These are phyloP conservation scores for Silurus lanzhouensis DNA, from an alignment of 2,797 vertebrate species.

Conservation along the genomic window DNA sequence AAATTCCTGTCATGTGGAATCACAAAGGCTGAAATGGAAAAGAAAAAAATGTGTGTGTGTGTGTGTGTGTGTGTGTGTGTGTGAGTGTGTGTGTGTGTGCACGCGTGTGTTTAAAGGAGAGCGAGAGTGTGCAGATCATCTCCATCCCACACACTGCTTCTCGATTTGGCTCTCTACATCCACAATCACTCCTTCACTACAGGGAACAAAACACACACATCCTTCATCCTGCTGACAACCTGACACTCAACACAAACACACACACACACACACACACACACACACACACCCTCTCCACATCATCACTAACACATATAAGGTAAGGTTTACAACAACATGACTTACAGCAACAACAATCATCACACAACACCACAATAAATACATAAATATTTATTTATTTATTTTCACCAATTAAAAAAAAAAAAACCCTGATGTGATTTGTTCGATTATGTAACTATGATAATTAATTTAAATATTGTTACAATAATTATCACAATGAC, in stretches of 20 bases:
- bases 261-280: background rate
- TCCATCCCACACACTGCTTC: slow-evolving; percentile 9
- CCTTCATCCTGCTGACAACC: background rate
- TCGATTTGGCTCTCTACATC: background rate
- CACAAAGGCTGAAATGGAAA: background rate
- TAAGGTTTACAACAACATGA: background rate
- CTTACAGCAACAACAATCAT: background rate
- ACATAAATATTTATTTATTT: background rate
- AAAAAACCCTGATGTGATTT: too few species aligned
- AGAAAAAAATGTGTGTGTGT: too few species aligned
- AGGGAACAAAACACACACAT: background rate
- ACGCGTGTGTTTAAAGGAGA: background rate
- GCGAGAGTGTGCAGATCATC: background rate
- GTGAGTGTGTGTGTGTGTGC: background rate
- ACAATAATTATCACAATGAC: too few species aligned
- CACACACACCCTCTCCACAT: background rate
- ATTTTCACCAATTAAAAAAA: background rate
- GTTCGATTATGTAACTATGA: too few species aligned
- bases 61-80: background rate
- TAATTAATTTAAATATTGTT: too few species aligned
- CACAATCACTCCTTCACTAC: background rate
- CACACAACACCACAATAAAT: background rate
- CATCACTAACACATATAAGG: background rate
- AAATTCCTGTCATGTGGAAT: background rate
- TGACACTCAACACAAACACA: background rate